Conservation (phyloP, 1,140 invertebrate genomes). For the Procambarus virginalis region DNA sequence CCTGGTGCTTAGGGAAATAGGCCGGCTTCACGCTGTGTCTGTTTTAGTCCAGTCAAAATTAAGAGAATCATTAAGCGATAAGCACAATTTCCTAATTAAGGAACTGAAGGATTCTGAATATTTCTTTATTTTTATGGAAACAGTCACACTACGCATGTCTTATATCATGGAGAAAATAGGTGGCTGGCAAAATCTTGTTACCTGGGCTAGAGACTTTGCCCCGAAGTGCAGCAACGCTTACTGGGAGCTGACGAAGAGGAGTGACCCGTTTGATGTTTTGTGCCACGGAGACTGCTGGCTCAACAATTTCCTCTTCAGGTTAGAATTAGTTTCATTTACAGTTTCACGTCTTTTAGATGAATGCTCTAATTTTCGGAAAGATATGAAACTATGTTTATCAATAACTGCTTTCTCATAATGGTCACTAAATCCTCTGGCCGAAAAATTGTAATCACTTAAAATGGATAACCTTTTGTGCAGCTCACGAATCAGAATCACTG, state of each 20-base stretch:
- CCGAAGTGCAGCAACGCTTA: neutral
- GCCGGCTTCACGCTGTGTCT: constrained; percentile 26
- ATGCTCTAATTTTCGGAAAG: too few relatives aligned
- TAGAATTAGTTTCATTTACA: too few relatives aligned
- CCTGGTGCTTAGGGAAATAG: constrained; percentile 25
- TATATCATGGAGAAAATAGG: constrained; percentile 19
- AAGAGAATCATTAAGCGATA: constrained; percentile 4
- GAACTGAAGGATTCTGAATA: neutral
- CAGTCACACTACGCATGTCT: neutral
- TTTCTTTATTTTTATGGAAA: neutral
- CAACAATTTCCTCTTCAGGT: constrained; percentile 39
- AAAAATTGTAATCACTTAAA: too few relatives aligned
- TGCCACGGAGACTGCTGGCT: constrained; percentile 34
- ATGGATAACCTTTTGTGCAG: too few relatives aligned
- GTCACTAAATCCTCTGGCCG: too few relatives aligned
- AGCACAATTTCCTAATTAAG: neutral
- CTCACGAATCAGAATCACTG: too few relatives aligned
- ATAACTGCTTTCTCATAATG: too few relatives aligned
- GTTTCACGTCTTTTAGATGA: too few relatives aligned
- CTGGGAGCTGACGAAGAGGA: neutral
- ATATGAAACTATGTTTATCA: too few relatives aligned
- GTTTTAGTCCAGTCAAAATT: constrained; percentile 4
- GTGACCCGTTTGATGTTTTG: neutral
- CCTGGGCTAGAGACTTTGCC: constrained; percentile 1
- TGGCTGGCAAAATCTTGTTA: constrained; percentile 5